A percentile compares a stretch with the other conserved stretches of the same genome.
phyloP scores from a whole-genome alignment of 2,888 invertebrate genomes.

The Campoletis raptor region DNA sequence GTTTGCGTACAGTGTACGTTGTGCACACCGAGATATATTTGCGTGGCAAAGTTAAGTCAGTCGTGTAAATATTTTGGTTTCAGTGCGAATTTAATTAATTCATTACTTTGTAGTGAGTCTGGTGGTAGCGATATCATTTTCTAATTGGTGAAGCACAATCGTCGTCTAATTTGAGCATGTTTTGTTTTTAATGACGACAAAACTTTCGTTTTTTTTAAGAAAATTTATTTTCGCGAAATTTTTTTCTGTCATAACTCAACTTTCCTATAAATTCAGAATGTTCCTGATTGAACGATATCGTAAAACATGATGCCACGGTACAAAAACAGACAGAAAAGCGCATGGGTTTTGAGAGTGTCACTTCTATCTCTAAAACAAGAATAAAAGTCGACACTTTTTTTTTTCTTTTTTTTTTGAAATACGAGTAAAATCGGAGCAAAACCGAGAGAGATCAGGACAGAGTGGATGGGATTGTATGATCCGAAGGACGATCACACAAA shows the following conservation, averaged over 20 bases:
- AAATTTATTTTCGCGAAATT: neutral
- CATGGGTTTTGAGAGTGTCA: neutral
- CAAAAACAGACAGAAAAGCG: neutral
- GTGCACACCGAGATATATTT: slow-evolving; percentile 1
- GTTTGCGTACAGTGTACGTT: slow-evolving; percentile 6
- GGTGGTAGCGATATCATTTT: neutral
- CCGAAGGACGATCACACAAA: too few relatives aligned
- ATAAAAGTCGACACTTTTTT: neutral
- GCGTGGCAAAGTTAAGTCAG: slow-evolving; percentile 5
- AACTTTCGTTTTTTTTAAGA: neutral
- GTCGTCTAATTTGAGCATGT: neutral
- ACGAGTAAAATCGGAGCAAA: too few relatives aligned
- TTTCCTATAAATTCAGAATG: neutral
- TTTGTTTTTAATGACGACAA: neutral
- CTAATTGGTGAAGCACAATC: neutral
- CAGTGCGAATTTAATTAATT: slow-evolving; percentile 9
- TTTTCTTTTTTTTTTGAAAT: neutral
- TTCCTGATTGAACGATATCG: neutral
- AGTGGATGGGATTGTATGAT: too few relatives aligned
- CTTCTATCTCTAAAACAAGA: neutral
- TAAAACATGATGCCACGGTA: neutral
- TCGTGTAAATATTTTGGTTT: slow-evolving; percentile 20
- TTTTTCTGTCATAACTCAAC: neutral
- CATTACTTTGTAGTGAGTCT: neutral
- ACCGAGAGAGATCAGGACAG: too few relatives aligned